Conservation (phyloP, 23 tunicate species). For the Ciona savignyi region DNA sequence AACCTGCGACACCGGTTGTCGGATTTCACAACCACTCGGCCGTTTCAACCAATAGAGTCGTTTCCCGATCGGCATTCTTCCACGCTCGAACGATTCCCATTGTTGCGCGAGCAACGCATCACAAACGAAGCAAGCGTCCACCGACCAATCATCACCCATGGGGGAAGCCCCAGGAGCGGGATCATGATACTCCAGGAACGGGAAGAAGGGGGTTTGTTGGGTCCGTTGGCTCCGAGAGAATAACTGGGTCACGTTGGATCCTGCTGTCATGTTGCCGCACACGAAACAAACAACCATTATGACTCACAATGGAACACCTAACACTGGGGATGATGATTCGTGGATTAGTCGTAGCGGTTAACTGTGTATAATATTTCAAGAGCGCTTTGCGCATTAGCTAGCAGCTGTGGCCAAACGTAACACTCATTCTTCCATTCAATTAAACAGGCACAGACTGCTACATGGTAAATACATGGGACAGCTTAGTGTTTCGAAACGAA, state of each 20-base stretch:
- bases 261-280: constrained; percentile 72
- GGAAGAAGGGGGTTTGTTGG: constrained; percentile 66
- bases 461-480: too few relatives aligned
- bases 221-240: constrained; percentile 51
- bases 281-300: constrained; percentile 83
- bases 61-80: constrained; percentile 77
- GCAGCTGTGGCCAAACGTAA: too few relatives aligned
- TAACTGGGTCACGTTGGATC: constrained; percentile 28
- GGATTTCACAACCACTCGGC: constrained; percentile 93
- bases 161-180: constrained; percentile 96
- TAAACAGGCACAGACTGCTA: too few relatives aligned
- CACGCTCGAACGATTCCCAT: constrained; percentile 79
- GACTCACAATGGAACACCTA: too few relatives aligned
- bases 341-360: too few relatives aligned
- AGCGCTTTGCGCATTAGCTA: too few relatives aligned
- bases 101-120: constrained; percentile 73
- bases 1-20: constrained; percentile 96
- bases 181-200: constrained; percentile 93
- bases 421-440: too few relatives aligned
- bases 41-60: constrained; percentile 94
- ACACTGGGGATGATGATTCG: too few relatives aligned
- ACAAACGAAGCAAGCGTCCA: constrained; percentile 65
- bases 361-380: too few relatives aligned
- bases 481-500: too few relatives aligned
- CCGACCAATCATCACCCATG: constrained; percentile 92